Conservation (phyloP, 2,113 vertebrate species). For the Amazona guildingii region DNA sequence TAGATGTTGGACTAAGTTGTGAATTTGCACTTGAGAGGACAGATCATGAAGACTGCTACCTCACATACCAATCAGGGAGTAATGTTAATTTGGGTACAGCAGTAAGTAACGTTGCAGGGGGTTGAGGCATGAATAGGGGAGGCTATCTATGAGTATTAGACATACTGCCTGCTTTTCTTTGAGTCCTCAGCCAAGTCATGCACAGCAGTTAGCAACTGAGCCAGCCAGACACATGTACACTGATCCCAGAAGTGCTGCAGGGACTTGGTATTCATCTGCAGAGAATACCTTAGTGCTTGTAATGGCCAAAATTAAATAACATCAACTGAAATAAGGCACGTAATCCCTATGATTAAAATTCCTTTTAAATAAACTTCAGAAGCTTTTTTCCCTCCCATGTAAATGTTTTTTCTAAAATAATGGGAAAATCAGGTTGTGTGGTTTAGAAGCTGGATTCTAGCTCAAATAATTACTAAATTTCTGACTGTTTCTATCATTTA, state of each 20-base stretch:
- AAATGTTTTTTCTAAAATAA: not conserved
- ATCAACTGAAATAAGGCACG: not conserved
- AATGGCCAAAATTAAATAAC: not conserved
- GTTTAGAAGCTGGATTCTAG: not conserved
- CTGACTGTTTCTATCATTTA: not conserved
- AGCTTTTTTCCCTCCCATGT: accelerated
- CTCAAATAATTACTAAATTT: not conserved
- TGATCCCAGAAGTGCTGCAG: not conserved
- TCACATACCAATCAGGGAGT: accelerated
- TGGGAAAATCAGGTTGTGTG: not conserved
- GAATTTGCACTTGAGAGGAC: not conserved
- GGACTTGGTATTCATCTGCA: not conserved
- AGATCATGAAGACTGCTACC: not conserved
- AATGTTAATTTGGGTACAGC: not conserved
- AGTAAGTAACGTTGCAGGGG: accelerated
- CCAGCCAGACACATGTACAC: not conserved
- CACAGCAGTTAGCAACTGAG: not conserved
- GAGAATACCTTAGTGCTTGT: not conserved
- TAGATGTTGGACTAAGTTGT: not conserved
- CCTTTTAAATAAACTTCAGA: not conserved
- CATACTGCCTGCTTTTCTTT: not conserved
- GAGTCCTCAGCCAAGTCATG: not conserved
- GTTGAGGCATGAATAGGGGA: not conserved
- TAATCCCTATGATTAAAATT: not conserved
- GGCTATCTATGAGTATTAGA: too few species aligned